Evolutionary conservation across 2,888 invertebrate species (phyloP).

Genomic region (Cephus runcator): DNA sequence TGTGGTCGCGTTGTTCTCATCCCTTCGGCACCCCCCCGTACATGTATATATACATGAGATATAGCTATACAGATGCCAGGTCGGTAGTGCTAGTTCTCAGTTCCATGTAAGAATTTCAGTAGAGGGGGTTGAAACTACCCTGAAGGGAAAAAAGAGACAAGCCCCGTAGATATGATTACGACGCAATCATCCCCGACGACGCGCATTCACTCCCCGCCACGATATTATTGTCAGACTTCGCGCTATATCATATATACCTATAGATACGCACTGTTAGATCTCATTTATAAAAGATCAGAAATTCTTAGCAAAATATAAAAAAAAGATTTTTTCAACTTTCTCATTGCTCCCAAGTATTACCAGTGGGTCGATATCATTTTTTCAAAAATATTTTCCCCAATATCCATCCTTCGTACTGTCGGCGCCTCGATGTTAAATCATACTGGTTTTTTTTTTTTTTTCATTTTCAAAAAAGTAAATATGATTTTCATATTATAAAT

Average conservation of each 20-base stretch:
- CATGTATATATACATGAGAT: not conserved
- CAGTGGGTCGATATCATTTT: too few relatives aligned
- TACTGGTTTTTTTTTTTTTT: not conserved
- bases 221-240: too few relatives aligned
- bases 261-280: too few relatives aligned
- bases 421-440: not conserved
- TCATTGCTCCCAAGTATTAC: too few relatives aligned
- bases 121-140: not conserved
- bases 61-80: not conserved
- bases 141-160: not conserved
- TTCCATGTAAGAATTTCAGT: not conserved
- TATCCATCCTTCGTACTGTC: not conserved
- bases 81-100: not conserved
- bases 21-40: not conserved
- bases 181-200: constrained; percentile 34
- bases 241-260: too few relatives aligned
- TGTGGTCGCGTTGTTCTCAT: constrained; percentile 15
- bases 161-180: constrained; percentile 27
- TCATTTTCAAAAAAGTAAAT: not conserved
- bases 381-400: too few relatives aligned
- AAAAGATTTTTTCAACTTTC: too few relatives aligned
- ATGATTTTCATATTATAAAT: not conserved
- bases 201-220: not conserved
- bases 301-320: too few relatives aligned
- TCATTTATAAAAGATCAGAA: too few relatives aligned